Evolutionary conservation across 2,888 invertebrate genomes (phyloP).

Genomic region (Pardosa pseudoannulata): DNA sequence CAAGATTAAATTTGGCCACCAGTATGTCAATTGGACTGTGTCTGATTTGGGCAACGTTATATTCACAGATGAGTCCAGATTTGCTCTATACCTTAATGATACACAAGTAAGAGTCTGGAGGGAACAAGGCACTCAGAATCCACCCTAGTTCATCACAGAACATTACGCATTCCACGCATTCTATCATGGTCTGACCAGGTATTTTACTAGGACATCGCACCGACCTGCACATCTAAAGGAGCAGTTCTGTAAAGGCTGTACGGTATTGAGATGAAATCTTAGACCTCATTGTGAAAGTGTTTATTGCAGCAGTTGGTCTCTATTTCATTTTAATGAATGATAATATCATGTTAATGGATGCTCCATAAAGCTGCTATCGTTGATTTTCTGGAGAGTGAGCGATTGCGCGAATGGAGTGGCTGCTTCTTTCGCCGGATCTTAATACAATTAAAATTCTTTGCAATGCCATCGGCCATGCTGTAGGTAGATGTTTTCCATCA

Average conservation of each 20-base stretch:
- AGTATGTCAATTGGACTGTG: no score
- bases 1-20: background rate
- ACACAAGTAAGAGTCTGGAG: background rate
- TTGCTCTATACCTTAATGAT: background rate
- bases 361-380: background rate
- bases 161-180: no score
- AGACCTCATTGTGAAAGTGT: background rate
- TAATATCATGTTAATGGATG: no score
- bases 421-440: background rate
- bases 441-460: background rate
- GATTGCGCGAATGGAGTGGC: slow-evolving; percentile 2
- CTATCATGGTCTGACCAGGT: no score
- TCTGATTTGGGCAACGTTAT: background rate
- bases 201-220: background rate
- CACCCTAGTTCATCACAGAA: no score
- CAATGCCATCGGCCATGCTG: background rate
- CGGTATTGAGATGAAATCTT: no score
- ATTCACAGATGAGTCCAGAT: slow-evolving; percentile 10
- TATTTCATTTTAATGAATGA: background rate
- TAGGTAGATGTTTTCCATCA: background rate
- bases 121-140: no score
- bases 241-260: no score
- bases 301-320: no score
- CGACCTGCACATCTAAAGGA: no score
- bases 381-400: slow-evolving; percentile 1